Evolutionary conservation across 92 coral and sea anemone species (phyloP).

Genomic region (Blastomussa wellsi): DNA sequence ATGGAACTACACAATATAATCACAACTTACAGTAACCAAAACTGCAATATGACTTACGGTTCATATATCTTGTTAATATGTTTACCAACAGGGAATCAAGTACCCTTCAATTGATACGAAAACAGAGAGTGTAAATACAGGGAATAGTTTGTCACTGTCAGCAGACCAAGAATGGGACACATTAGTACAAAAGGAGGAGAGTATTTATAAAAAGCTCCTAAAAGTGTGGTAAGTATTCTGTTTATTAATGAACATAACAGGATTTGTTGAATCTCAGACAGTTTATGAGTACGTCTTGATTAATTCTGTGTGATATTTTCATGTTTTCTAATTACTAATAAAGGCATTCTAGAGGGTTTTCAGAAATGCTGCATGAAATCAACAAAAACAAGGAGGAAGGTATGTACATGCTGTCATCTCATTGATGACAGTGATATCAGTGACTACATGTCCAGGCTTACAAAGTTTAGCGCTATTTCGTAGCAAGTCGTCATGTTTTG

Average conservation of each 20-base stretch:
- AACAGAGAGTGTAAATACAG: constrained; percentile 67
- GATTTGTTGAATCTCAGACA: no score
- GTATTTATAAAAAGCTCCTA: constrained; percentile 59
- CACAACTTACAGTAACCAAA: background rate
- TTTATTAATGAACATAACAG: no score
- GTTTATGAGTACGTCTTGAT: no score
- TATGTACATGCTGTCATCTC: background rate
- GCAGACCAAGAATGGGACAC: constrained; percentile 67
- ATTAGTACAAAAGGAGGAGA: constrained; percentile 58
- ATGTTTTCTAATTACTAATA: background rate
- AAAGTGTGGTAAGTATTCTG: constrained; percentile 55
- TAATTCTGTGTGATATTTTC: background rate
- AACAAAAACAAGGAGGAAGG: constrained; percentile 70
- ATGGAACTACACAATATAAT: no score
- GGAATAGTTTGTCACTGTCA: constrained; percentile 61
- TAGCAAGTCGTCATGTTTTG: no score
- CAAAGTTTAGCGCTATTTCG: no score
- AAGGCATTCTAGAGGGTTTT: constrained; percentile 65
- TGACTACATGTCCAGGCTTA: no score
- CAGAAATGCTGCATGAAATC: constrained; percentile 62
- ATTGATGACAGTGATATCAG: no score
- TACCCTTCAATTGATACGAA: constrained; percentile 65
- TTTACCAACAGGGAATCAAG: constrained; percentile 64
- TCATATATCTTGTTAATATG: background rate
- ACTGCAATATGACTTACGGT: background rate